These are phyloP conservation scores for Nannoperca australis DNA, from an alignment of 2,797 vertebrate genomes.

Conservation along the genomic window DNA sequence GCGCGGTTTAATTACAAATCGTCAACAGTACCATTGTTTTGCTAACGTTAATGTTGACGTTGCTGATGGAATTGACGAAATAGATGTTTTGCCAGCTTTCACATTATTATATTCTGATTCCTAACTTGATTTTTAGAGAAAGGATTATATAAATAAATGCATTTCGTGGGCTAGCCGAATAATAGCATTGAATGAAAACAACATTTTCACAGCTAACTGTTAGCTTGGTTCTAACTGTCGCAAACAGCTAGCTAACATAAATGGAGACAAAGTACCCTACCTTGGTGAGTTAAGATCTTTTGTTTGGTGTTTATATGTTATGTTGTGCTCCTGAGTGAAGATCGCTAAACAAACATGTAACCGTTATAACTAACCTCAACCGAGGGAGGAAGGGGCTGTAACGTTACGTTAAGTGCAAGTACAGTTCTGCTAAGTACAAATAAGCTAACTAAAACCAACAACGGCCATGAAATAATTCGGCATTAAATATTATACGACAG, in stretches of 20 bases:
- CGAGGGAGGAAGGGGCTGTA: neutral
- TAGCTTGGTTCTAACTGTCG: neutral
- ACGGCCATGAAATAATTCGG: neutral
- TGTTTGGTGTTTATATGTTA: neutral
- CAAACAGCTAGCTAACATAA: neutral
- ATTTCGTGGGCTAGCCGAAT: rapidly evolving
- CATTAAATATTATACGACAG: too few species aligned
- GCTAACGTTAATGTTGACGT: conserved; percentile 12
- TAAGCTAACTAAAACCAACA: neutral
- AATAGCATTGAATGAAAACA: neutral
- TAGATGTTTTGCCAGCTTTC: rapidly evolving
- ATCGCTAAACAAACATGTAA: neutral
- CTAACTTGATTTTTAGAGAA: neutral
- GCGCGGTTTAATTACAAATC: conserved; percentile 60
- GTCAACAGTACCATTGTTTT: conserved; percentile 65
- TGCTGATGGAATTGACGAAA: neutral
- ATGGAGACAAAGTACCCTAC: conserved; percentile 59
- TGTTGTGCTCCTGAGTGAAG: neutral
- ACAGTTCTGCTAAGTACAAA: neutral
- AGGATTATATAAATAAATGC: neutral
- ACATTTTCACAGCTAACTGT: neutral
- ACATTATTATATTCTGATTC: neutral
- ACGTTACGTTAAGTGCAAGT: too few species aligned
- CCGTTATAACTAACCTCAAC: neutral
- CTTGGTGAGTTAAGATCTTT: conserved; percentile 43